Evolutionary conservation across 1,140 invertebrate genomes (phyloP).

Genomic region (Procambarus clarkii): DNA sequence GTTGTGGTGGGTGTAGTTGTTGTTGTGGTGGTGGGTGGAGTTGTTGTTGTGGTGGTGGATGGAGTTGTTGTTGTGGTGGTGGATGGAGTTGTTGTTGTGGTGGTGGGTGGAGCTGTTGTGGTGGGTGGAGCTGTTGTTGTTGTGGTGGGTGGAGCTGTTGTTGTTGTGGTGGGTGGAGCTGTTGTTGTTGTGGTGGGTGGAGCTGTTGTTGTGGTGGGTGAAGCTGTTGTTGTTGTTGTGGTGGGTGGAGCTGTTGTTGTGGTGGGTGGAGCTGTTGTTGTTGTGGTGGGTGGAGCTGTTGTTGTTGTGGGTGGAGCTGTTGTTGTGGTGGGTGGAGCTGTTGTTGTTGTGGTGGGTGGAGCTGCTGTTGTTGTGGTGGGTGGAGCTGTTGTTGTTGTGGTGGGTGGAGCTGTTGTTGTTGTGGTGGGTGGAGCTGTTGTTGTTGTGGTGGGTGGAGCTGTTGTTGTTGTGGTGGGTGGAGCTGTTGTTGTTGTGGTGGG

Average conservation of each 20-base stretch:
- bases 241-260: neutral
- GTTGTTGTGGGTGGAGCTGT: neutral
- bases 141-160: neutral
- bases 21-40: neutral
- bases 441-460: neutral
- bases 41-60: neutral
- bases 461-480: neutral
- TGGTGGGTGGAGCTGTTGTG: neutral
- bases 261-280: neutral
- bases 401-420: neutral
- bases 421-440: neutral
- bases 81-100: neutral
- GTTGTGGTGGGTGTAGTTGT: neutral
- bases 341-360: neutral
- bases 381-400: neutral
- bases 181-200: neutral
- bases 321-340: neutral
- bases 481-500: neutral
- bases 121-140: neutral
- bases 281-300: neutral
- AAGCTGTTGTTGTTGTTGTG: slow-evolving; percentile 4
- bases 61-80: neutral
- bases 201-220: neutral
- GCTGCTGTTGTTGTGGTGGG: too few species aligned
- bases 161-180: slow-evolving; percentile 1